Evolutionary conservation across 2,888 invertebrate genomes (phyloP).

Genomic region (Ophion ellenae): DNA sequence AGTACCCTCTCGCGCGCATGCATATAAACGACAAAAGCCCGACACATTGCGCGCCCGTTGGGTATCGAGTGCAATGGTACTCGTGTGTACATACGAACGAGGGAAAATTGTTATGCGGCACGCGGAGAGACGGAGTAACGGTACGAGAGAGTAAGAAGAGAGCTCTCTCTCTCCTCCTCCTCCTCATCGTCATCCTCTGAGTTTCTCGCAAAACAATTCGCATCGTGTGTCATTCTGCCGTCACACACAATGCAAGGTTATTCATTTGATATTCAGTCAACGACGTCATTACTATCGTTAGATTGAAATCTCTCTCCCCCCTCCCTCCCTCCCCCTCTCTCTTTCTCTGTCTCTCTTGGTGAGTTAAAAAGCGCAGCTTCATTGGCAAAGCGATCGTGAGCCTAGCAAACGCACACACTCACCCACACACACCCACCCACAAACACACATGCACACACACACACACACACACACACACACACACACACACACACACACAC

Average conservation of each 20-base stretch:
- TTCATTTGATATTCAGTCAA: slow-evolving; percentile 82
- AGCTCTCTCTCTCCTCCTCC: slow-evolving; percentile 25
- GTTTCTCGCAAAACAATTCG: slow-evolving; percentile 77
- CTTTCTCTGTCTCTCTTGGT: background rate
- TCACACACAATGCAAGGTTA: slow-evolving; percentile 82
- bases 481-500: no score
- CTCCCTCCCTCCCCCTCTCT: background rate
- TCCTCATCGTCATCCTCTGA: slow-evolving; percentile 16
- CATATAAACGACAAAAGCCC: slow-evolving; percentile 52
- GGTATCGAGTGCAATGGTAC: slow-evolving; percentile 36
- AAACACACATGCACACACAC: no score
- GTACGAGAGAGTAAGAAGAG: slow-evolving; percentile 69
- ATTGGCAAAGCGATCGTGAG: slow-evolving; percentile 62
- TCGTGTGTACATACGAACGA: slow-evolving; percentile 16
- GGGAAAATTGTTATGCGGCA: slow-evolving; percentile 80
- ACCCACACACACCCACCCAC: background rate
- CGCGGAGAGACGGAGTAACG: slow-evolving; percentile 81
- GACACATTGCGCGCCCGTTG: slow-evolving; percentile 28
- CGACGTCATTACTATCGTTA: slow-evolving; percentile 81
- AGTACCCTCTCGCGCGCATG: slow-evolving; percentile 36
- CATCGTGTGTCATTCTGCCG: slow-evolving; percentile 80
- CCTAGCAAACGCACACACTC: slow-evolving; percentile 21
- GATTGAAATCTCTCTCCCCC: slow-evolving; percentile 79
- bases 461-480: no score
- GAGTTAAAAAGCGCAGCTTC: slow-evolving; percentile 52